Conservation (phyloP, 2,888 invertebrate species). For the Stictocephala bisonia region DNA sequence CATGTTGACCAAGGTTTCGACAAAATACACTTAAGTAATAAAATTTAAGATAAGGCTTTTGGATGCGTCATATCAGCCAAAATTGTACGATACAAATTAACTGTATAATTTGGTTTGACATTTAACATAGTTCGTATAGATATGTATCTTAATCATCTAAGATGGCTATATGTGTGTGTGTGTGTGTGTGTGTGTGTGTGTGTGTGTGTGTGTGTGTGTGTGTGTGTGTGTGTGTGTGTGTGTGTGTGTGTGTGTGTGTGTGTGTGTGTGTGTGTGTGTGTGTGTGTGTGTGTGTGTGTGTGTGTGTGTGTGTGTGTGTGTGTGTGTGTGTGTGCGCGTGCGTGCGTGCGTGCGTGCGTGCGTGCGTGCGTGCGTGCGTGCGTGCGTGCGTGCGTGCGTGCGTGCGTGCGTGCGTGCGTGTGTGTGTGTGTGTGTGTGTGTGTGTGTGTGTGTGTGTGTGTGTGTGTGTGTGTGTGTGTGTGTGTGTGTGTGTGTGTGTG, state of each 20-base stretch:
- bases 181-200: background rate
- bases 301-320: constrained; percentile 13
- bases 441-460: too few relatives aligned
- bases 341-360: background rate
- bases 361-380: background rate
- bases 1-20: too few relatives aligned
- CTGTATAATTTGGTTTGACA: too few relatives aligned
- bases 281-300: constrained; percentile 13
- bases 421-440: too few relatives aligned
- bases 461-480: too few relatives aligned
- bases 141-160: too few relatives aligned
- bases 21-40: too few relatives aligned
- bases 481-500: too few relatives aligned
- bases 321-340: constrained; percentile 7
- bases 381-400: background rate
- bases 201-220: constrained; percentile 2
- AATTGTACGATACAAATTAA: too few relatives aligned
- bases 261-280: constrained; percentile 13
- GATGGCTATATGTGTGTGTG: background rate
- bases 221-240: constrained; percentile 13
- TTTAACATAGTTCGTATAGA: too few relatives aligned
- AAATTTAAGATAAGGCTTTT: too few relatives aligned
- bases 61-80: too few relatives aligned
- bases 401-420: background rate
- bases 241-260: constrained; percentile 2